Evolutionary conservation across 2,888 invertebrate genomes (phyloP).

Genomic region (Stegophylla sp.): DNA sequence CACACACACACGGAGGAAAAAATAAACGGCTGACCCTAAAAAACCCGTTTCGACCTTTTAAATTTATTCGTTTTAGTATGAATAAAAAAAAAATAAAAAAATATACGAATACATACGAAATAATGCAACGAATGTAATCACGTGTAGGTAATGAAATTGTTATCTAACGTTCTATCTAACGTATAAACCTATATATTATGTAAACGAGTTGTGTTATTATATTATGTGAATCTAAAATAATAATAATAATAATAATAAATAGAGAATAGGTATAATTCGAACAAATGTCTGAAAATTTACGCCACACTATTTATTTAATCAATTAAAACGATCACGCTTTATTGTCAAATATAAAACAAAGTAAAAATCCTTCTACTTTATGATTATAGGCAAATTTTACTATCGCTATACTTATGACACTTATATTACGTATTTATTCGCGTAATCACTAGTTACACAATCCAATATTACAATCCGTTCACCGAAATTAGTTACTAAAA

Average conservation of each 20-base stretch:
- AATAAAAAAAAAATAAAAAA: slow-evolving; percentile 9
- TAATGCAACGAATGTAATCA: slow-evolving; percentile 29
- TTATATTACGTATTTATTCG: too few species aligned
- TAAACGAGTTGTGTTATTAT: not conserved
- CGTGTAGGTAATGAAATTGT: slow-evolving; percentile 39
- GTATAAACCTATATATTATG: not conserved
- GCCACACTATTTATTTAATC: too few species aligned
- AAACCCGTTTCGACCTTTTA: slow-evolving; percentile 50
- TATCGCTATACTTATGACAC: too few species aligned
- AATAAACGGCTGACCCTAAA: slow-evolving; percentile 46
- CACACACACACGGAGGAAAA: not conserved
- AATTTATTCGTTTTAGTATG: slow-evolving; percentile 48
- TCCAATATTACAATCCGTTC: too few species aligned
- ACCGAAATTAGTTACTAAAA: too few species aligned
- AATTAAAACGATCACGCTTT: too few species aligned
- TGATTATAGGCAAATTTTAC: too few species aligned
- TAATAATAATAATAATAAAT: not conserved
- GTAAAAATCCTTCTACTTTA: too few species aligned
- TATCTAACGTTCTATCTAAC: slow-evolving; percentile 31
- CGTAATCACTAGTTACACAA: too few species aligned
- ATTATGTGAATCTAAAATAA: slow-evolving; percentile 1
- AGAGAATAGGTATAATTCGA: not conserved
- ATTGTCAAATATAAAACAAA: too few species aligned
- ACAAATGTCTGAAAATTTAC: not conserved
- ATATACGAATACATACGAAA: not conserved